phyloP scores from a whole-genome alignment of 2,888 invertebrate species.

The Leptodirus hochenwartii region DNA sequence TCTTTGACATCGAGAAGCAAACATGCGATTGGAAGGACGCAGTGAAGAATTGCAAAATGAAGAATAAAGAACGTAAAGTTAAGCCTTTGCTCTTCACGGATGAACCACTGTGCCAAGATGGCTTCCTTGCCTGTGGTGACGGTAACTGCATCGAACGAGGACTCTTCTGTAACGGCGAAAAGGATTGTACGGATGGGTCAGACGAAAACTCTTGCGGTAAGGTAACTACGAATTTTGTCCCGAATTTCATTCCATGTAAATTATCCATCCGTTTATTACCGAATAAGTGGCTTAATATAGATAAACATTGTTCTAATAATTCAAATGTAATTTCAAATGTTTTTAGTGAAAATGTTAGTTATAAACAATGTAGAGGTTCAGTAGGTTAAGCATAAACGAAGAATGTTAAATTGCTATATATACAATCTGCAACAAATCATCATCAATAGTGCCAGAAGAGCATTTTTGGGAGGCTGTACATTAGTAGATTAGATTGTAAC shows the following conservation, averaged over 20 bases:
- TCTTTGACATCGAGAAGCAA: slow-evolving; percentile 87
- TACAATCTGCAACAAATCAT: too few relatives aligned
- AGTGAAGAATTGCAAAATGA: slow-evolving; percentile 82
- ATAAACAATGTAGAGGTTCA: too few relatives aligned
- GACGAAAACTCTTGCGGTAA: slow-evolving; percentile 84
- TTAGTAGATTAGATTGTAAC: too few relatives aligned
- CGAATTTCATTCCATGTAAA: too few relatives aligned
- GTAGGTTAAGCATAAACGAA: too few relatives aligned
- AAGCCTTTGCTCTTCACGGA: slow-evolving; percentile 78
- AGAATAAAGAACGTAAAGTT: slow-evolving; percentile 74
- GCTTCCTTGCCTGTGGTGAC: slow-evolving; percentile 75
- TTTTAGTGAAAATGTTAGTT: not conserved
- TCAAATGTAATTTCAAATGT: too few relatives aligned
- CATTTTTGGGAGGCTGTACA: too few relatives aligned
- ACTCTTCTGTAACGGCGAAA: slow-evolving; percentile 84
- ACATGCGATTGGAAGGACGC: slow-evolving; percentile 89
- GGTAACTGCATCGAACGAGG: slow-evolving; percentile 73
- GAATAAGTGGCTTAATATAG: not conserved
- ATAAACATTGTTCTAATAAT: not conserved
- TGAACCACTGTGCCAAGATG: slow-evolving; percentile 77
- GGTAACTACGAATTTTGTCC: too few relatives aligned
- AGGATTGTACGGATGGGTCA: slow-evolving; percentile 74
- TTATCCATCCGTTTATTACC: too few relatives aligned
- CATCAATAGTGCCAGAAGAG: too few relatives aligned
- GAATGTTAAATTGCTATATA: too few relatives aligned